Evolutionary conservation across 2,797 vertebrate species (phyloP).

Genomic region (Ambastaia sidthimunki): DNA sequence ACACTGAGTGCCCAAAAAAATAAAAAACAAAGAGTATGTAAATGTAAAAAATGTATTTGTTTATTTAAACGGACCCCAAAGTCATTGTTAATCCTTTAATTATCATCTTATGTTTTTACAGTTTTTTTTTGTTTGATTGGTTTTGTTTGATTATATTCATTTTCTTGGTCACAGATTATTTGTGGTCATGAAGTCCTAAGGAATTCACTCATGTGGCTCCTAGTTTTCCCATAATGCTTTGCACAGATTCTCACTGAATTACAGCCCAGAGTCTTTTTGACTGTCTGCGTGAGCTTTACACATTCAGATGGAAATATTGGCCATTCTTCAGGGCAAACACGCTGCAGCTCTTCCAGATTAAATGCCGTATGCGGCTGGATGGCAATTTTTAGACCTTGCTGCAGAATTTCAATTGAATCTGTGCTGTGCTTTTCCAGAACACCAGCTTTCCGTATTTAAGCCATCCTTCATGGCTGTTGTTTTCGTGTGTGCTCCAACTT

Average conservation of each 20-base stretch:
- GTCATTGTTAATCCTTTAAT: constrained; percentile 18
- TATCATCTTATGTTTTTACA: neutral
- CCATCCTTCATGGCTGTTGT: constrained; percentile 5
- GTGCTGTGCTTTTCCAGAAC: constrained; percentile 12
- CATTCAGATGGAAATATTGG: constrained; percentile 17
- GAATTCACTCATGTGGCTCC: neutral
- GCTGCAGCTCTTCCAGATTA: constrained; percentile 25
- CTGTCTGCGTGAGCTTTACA: neutral
- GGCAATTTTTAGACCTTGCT: constrained; percentile 29
- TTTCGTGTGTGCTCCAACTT: constrained; percentile 1
- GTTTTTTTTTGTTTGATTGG: neutral
- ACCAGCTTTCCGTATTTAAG: constrained; percentile 20
- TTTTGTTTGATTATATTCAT: neutral
- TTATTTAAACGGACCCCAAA: constrained; percentile 6
- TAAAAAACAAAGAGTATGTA: neutral
- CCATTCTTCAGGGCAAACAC: constrained; percentile 21
- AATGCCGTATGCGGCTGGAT: constrained; percentile 17
- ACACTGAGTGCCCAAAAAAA: neutral
- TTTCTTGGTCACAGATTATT: neutral
- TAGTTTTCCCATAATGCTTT: neutral
- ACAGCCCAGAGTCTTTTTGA: neutral
- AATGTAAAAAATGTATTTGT: neutral
- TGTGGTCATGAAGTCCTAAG: neutral
- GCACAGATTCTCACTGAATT: neutral
- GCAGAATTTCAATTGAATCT: constrained; percentile 34